Conservation (phyloP, 2,113 vertebrate species). For the Chaetops frenatus region DNA sequence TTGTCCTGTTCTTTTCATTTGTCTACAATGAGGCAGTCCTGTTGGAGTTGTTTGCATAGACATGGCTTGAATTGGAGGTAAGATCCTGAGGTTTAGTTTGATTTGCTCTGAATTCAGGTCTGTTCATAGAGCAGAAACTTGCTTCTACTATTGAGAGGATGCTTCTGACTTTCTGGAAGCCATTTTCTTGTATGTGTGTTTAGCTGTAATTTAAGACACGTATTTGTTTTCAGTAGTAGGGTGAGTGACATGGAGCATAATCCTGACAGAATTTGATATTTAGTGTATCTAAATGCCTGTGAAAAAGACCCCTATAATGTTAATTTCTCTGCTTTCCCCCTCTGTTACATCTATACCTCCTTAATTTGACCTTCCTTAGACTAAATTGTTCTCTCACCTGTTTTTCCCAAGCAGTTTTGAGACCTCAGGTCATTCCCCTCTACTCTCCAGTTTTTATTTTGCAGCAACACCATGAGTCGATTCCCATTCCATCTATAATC, state of each 20-base stretch:
- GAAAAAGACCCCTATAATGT: not conserved
- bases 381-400: not conserved
- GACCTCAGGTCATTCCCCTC: not conserved
- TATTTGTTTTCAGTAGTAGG: not conserved
- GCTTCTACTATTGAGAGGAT: not conserved
- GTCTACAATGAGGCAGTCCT: not conserved
- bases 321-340: not conserved
- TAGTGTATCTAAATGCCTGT: not conserved
- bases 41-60: not conserved
- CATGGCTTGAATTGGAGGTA: not conserved
- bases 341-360: not conserved
- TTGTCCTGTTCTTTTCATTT: not conserved
- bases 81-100: not conserved
- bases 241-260: not conserved
- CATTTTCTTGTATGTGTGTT: not conserved
- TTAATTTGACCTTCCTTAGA: not conserved
- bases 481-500: accelerated
- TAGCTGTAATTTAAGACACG: not conserved
- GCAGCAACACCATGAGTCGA: not conserved
- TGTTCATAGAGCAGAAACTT: not conserved
- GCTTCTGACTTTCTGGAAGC: not conserved
- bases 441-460: not conserved
- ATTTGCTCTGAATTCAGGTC: not conserved
- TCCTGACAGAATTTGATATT: not conserved
- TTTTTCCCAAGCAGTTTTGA: not conserved